Conservation (phyloP, 37 sponge, comb jelly and placozoan species). For the Corticium candelabrum region DNA sequence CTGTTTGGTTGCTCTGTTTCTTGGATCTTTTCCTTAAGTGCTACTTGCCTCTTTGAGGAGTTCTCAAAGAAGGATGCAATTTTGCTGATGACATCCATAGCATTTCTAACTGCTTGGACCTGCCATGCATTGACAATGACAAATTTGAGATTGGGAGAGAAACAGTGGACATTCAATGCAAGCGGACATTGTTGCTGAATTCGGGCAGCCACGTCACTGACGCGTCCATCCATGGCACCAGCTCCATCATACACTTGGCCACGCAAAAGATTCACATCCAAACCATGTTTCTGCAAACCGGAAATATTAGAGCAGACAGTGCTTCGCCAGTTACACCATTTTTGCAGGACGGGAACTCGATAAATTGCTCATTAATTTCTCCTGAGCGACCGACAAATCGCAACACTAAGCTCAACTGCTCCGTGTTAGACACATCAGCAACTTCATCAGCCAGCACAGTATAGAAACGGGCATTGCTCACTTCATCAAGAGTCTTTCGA, state of each 20-base stretch:
- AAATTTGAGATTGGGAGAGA: conserved; percentile 25
- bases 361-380: conserved; percentile 45
- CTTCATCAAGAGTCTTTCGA: conserved; percentile 12
- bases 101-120: conserved; percentile 15
- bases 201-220: conserved; percentile 23
- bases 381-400: conserved; percentile 32
- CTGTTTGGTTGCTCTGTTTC: neutral
- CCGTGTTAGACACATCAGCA: conserved; percentile 52
- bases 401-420: conserved; percentile 40
- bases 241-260: conserved; percentile 74
- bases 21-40: conserved; percentile 22
- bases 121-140: conserved; percentile 35
- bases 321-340: conserved; percentile 49
- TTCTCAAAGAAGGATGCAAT: conserved; percentile 21
- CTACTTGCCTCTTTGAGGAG: conserved; percentile 18
- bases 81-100: conserved; percentile 16
- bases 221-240: conserved; percentile 43
- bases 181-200: conserved; percentile 19
- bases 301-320: conserved; percentile 37
- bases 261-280: conserved; percentile 37
- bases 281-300: conserved; percentile 15
- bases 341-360: conserved; percentile 43
- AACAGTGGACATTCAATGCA: conserved; percentile 28
- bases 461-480: conserved; percentile 19
- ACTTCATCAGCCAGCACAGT: conserved; percentile 52